Evolutionary conservation across 2,888 invertebrate genomes (phyloP), one percentile per base, ranked within the genome.

Genomic region (Tinea semifulvella): DNA sequence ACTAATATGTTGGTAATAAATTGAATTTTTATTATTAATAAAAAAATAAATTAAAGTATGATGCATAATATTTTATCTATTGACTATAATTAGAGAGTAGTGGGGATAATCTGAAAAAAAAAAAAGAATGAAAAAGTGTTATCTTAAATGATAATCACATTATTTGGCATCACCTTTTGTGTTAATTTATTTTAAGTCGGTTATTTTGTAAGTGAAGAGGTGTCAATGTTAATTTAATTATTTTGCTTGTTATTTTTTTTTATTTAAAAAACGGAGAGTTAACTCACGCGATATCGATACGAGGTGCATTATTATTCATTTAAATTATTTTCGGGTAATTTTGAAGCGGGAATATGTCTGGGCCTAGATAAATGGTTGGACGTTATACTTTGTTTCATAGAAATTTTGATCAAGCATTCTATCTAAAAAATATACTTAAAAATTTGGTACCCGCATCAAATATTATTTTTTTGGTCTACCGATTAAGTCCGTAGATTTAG

Each of bases 1-100:
- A 31, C 31, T 31, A 31, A 31, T 31, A 13, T n/a, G n/a, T n/a
- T n/a, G n/a, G 31, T 31, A 31, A 31, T 31, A 13, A 31, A 31
- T 31, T n/a, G n/a, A n/a, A 14, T 31, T 31, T 11, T 31, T 31
- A 11, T 31, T 31, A 31, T 31, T 11, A n/a, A 31, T 13, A 31
- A n/a, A 31, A 31, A 22, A 8, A 8, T 31, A 13, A 14, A 31
- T 7, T 13, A 31, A 3, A 31, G n/a, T n/a, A n/a, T 26, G 26
- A n/a, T 26, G 11, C 31, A 31, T 31, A 31, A 13, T 31, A 31
- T 31, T 11, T 13, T 31, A 31, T 6, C 13, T 31, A n/a, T 31
- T 11, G 31, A 13, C n/a, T n/a, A n/a, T n/a, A n/a, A n/a, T n/a
- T n/a, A n/a, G n/a, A n/a, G n/a, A n/a, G n/a, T n/a, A n/a, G n/a